Evolutionary conservation across 2,888 invertebrate species (phyloP).

Genomic region (Pyralis farinalis): DNA sequence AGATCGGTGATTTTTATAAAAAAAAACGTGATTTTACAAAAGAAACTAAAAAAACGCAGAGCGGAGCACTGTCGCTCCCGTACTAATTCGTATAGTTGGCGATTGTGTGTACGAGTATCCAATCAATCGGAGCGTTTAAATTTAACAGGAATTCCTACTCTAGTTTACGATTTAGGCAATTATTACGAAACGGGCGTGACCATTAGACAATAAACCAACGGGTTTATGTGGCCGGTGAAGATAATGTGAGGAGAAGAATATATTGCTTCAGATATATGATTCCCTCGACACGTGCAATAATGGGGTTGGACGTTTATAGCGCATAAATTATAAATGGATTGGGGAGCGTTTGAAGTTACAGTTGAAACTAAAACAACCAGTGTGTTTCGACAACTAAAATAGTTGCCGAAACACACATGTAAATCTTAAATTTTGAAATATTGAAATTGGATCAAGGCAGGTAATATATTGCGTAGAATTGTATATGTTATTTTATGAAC

Average conservation of each 20-base stretch:
- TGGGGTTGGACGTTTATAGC: slow-evolving; percentile 42
- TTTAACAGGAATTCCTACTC: slow-evolving; percentile 3
- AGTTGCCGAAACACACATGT: slow-evolving; percentile 13
- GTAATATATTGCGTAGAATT: slow-evolving; percentile 22
- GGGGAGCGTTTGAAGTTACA: slow-evolving; percentile 35
- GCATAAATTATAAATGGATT: slow-evolving; percentile 53
- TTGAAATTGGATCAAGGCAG: slow-evolving; percentile 36
- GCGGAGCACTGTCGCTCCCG: no score
- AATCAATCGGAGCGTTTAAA: slow-evolving; percentile 23
- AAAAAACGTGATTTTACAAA: no score
- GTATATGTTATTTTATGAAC: slow-evolving; percentile 25
- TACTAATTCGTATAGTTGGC: no score
- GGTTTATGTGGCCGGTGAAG: slow-evolving; percentile 46
- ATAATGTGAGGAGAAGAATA: slow-evolving; percentile 39
- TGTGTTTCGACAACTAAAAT: no score
- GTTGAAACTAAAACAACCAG: slow-evolving; percentile 19
- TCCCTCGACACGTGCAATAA: slow-evolving; percentile 42
- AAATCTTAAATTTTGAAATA: slow-evolving; percentile 14
- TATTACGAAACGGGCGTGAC: slow-evolving; percentile 55
- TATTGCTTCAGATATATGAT: slow-evolving; percentile 48
- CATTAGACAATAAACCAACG: slow-evolving; percentile 50
- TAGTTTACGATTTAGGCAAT: slow-evolving; percentile 46
- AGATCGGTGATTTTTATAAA: no score
- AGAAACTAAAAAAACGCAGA: no score
- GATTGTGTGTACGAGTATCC: no score